Percentiles rank a stretch among this genome's conserved stretches.
Conservation (phyloP, 1,140 invertebrate species). For the Solenopsis invicta region DNA sequence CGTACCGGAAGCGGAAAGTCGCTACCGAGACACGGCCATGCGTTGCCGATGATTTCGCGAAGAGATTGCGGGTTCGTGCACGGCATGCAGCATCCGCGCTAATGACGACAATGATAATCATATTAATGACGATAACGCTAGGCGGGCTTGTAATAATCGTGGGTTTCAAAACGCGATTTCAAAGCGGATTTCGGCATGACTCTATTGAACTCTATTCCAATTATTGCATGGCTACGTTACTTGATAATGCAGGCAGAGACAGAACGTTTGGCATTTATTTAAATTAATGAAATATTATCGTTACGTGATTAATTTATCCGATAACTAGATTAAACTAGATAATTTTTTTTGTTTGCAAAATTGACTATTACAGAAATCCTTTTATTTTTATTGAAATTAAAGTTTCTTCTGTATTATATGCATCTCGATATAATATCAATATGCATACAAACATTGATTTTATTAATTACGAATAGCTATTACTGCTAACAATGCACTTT, state of each 20-base stretch:
- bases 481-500: neutral
- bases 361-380: neutral
- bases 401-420: neutral
- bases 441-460: neutral
- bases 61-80: constrained; percentile 50
- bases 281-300: neutral
- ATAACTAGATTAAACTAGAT: neutral
- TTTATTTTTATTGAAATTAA: neutral
- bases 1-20: constrained; percentile 65
- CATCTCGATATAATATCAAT: neutral
- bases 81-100: constrained; percentile 42
- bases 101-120: constrained; percentile 53
- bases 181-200: neutral
- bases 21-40: constrained; percentile 42
- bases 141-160: neutral
- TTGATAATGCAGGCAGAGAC: neutral
- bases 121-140: constrained; percentile 31
- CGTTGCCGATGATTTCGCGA: constrained; percentile 34
- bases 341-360: neutral
- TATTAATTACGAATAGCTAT: neutral
- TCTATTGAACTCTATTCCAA: neutral
- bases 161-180: constrained; percentile 33
- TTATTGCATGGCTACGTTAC: neutral
- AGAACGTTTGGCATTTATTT: neutral
- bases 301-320: neutral